Base-by-base conservation (phyloP, 2,113 vertebrate genomes). In the Xenopus borealis region DNA sequence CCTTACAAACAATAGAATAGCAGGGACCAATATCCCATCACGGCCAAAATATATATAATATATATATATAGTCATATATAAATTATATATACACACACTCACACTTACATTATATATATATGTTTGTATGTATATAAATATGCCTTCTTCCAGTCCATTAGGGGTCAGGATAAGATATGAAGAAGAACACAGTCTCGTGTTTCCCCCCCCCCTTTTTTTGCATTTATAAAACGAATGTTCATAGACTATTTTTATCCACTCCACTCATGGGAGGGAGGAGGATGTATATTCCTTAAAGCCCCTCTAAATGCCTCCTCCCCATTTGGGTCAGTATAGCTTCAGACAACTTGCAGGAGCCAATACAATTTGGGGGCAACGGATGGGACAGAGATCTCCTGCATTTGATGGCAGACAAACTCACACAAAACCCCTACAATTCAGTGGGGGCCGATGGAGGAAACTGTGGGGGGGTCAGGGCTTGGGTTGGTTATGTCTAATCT, bases 311-410 rank as follows among this genome's bases (percentile, higher is more conserved):
- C 62, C 45, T 59, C 69, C n/a, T n/a, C 62, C 27, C 62, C 62
- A 18, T 62, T 71, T 23, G 55, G 53, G 52, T 62, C 62, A 61
- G 63, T 71, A 50, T 72, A 72, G 58, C 13, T 66, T 65, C 62
- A 78, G 40, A 52, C 62, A 72, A 72, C 45, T 66, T 52, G 63
- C 63, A 78, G 45, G 20, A 72, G 59, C 66, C 58, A 55, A 80
- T 81, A 80, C 80, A 90, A 89, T 89, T 84, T 83, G 82, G 72
- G 86, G 88, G 92, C 88, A 88, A 83, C 83, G 84, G 84, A 83
- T 82, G 85, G 86, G 82, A 81, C 84, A 87, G 80, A 1, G 84
- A 80, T 84, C 89, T 86, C 94, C 88, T 92, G 89, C 86, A 46
- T 76, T 63, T 62, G 58, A 75, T 89, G 87, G 86, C 85, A 86